These are phyloP conservation scores for Ondatra zibethicus DNA, from an alignment of 2,113 vertebrate genomes.

Conservation along the genomic window DNA sequence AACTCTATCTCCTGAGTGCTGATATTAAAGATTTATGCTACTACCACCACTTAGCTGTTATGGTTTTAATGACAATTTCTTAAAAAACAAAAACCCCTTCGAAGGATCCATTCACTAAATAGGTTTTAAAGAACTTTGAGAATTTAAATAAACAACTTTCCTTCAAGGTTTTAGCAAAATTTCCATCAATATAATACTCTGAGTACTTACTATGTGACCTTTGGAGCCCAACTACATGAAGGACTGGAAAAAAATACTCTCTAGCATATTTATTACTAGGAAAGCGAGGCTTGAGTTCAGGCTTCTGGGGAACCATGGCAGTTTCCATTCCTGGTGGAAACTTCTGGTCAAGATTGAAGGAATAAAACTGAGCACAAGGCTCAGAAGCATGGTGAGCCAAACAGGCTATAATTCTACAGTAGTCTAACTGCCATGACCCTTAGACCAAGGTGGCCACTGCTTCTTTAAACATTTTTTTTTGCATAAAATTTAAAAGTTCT, in stretches of 20 bases:
- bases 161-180: neutral
- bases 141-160: slow-evolving; percentile 61
- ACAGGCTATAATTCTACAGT: neutral
- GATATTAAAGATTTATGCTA: neutral
- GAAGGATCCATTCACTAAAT: slow-evolving; percentile 1
- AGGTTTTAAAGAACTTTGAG: slow-evolving; percentile 50
- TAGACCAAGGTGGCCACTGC: neutral
- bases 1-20: no score
- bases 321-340: neutral
- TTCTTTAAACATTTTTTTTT: neutral
- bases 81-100: neutral
- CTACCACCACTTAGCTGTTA: neutral
- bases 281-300: neutral
- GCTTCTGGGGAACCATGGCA: neutral
- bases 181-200: neutral
- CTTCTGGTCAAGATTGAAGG: neutral
- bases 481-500: neutral
- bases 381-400: neutral
- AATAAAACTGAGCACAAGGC: neutral
- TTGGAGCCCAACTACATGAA: neutral
- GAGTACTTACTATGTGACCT: neutral
- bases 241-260: neutral
- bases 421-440: neutral
- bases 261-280: neutral
- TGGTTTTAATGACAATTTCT: slow-evolving; percentile 63